Base-by-base conservation (phyloP, 1,140 invertebrate genomes). In the Trissolcus basalis region DNA sequence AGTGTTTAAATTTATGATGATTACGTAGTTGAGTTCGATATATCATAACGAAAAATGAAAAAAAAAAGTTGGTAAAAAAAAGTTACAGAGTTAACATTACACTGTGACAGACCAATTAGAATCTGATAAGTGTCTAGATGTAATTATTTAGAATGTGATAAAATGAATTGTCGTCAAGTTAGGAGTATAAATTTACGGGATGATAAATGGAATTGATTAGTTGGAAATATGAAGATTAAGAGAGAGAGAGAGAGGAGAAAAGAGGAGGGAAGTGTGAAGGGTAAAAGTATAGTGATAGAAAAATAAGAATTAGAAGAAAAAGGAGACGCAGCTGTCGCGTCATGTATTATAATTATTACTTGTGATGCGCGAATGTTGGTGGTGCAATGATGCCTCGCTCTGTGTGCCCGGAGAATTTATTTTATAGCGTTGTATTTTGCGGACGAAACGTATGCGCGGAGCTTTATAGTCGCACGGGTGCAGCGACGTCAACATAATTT, bases 401-500 rank as follows among this genome's bases (percentile, higher is more conserved):
- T 27, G 19, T 64, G 53, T 59, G 64, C 54, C 32, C 41, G 60
- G 41, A 63, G 65, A 69, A 75, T 75, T 75, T 75, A 75, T 75
- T 75, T 75, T 75, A 69, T 75, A 75, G 72, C 48, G 60, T 68
- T 59, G 59, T 69, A 67, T 76, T 68, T 74, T 56, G 73, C 61
- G 71, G 78, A 75, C 70, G 70, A 72, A 79, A 75, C 58, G 67
- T 61, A 60, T 58, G 72, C 67, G 69, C 61, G 19, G 19, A 60
- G 68, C 70, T 78, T 68, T 77, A 72, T 69, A 56, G 71, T 74
- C 69, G 63, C 69, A 68, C 65, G 53, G 70, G 70, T 47, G 65
- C 63, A 61, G 68, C 72, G 67, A 58, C 61, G 53, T 64, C 69
- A 43, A 59, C 67, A 58, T 86, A 85, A 87, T 86, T 87, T 86